Base-by-base conservation (phyloP, 2,888 invertebrate species). In the Poecilus cupreus region DNA sequence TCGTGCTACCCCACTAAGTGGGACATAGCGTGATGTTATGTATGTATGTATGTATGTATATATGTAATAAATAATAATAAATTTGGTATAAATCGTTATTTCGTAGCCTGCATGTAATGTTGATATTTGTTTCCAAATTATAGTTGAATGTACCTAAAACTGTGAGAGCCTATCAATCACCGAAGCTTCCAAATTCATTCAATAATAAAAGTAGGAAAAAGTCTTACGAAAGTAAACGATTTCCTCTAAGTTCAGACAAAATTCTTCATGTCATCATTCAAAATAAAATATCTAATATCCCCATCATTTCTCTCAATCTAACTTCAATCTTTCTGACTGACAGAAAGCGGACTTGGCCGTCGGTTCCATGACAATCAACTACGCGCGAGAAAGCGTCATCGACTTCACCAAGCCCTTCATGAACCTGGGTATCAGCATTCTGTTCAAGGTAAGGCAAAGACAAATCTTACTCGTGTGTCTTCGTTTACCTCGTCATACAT, bases 351-450 rank as follows among this genome's bases (percentile, higher is more conserved):
- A 97, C 89, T 88, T 97, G 84, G 96, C 96, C 0, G 95, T 97
- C 20, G 96, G 95, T 5, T 95, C 96, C 2, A 94, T 97, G 92
- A 97, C 97, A 26, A 97, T 97, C 84, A 97, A 95, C 86, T 96
- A 96, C 88, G 95, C 96, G 24, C 90, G 97, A 64, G 96, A 96
- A 86, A 95, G 96, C 88, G 96, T 96, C 82, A 96, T 97, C 84
- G 96, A 97, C 89, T 97, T 97, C 88, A 96, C 96, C 6, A 96
- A 96, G 87, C 97, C 97, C 1, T 97, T 96, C 89, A 96, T 97
- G 94, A 96, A 96, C 88, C 91, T 97, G 18, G 97, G 97, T 46
- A 97, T 96, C 85, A 94, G 96, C 85, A 97, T 97, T 85, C 91
- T 97, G 80, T 96, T 96, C 88, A 96, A 96, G 92, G 94, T 93